phyloP scores from a whole-genome alignment of 1,140 invertebrate species.

The Drosophila ironensis region DNA sequence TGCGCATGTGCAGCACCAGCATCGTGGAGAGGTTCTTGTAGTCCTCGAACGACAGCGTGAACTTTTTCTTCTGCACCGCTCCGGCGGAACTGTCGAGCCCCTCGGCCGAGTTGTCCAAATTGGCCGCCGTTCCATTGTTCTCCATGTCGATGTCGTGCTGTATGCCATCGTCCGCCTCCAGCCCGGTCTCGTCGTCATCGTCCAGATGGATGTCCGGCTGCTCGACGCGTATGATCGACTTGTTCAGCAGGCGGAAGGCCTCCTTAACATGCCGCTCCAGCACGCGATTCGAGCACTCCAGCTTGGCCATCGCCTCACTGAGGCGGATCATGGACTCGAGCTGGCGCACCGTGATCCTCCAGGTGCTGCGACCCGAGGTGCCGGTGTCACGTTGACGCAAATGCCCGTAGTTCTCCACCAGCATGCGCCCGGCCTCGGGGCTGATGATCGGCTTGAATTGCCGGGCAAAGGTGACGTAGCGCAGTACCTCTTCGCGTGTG shows the following conservation, averaged over 20 bases:
- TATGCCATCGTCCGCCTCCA: constrained; percentile 76
- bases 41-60: constrained; percentile 96
- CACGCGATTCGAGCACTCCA: constrained; percentile 96
- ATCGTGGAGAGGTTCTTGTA: constrained; percentile 97
- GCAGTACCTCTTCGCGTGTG: constrained; percentile 91
- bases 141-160: constrained; percentile 74
- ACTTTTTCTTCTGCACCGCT: constrained; percentile 87
- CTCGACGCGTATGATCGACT: constrained; percentile 98
- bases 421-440: constrained; percentile 90
- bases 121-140: constrained; percentile 70
- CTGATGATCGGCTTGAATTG: constrained; percentile 97
- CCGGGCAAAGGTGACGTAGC: constrained; percentile 98
- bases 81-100: constrained; percentile 28
- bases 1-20: constrained; percentile 93
- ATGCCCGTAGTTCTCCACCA: constrained; percentile 95
- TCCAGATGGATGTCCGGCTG: constrained; percentile 98
- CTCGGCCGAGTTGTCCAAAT: constrained; percentile 24
- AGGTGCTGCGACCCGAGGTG: constrained; percentile 89
- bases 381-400: constrained; percentile 92
- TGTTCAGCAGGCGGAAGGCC: constrained; percentile 96
- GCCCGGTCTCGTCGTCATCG: constrained; percentile 86
- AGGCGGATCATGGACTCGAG: constrained; percentile 98
- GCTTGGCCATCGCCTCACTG: constrained; percentile 97
- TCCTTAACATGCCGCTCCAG: constrained; percentile 94
- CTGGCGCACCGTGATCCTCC: constrained; percentile 99